Evolutionary conservation across 2,113 vertebrate species (phyloP).

Genomic region (Pyrgilauda ruficollis): DNA sequence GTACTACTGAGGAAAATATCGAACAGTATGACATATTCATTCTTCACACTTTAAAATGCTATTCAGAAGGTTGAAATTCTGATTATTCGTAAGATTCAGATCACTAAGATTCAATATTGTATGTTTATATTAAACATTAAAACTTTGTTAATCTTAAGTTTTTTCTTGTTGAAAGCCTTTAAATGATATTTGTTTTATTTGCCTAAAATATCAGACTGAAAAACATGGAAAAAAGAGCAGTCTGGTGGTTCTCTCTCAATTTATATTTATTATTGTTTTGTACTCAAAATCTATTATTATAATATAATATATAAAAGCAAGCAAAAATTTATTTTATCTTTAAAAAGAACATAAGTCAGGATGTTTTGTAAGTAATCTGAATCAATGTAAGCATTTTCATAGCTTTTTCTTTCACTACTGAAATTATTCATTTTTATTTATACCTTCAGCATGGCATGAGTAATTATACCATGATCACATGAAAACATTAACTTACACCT

Average conservation of each 20-base stretch:
- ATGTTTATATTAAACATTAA: neutral
- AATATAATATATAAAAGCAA: neutral
- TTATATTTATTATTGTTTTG: neutral
- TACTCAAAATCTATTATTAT: neutral
- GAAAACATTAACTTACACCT: neutral
- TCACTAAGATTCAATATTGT: neutral
- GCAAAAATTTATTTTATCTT: neutral
- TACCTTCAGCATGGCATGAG: neutral
- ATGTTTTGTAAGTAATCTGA: neutral
- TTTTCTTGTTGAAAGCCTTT: neutral
- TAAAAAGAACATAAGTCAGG: neutral
- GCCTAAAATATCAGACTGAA: neutral
- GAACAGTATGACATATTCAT: neutral
- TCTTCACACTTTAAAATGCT: neutral
- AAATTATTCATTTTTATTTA: neutral
- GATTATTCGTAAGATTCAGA: neutral
- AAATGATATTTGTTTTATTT: neutral
- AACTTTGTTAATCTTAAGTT: neutral
- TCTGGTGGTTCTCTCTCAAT: neutral
- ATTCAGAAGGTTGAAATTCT: neutral
- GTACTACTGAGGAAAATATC: neutral
- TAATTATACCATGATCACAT: neutral
- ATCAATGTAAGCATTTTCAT: neutral
- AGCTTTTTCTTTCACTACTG: neutral
- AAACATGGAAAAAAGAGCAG: neutral